Base-by-base conservation (phyloP, 1,140 invertebrate genomes). In the Meloidogyne floridensis region DNA sequence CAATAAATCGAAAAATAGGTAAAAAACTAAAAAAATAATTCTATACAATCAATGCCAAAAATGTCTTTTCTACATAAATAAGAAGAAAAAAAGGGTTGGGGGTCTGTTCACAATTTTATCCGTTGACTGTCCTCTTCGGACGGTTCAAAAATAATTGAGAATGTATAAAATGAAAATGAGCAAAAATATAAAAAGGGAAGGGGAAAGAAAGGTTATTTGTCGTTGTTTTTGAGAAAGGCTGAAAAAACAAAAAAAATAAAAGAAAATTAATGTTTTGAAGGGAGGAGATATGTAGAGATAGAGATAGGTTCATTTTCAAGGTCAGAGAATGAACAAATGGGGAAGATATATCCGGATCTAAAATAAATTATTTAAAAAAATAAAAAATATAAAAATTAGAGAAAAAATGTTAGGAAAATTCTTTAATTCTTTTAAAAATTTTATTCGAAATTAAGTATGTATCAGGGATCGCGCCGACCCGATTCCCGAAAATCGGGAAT, bases 151-250 rank as follows among this genome's bases (percentile, higher is more conserved):
- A 65, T n/a, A 65, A n/a, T 65, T 65, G 15, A n/a, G 15, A 65
- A n/a, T 3, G 13, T 15, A 47, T 53, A n/a, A 53, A 43, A 47
- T 47, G 47, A 47, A 47, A 47, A 8, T 47, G 75, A n/a, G 51
- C 43, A 43, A 76, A 76, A 15, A 54, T 7, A 72, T 51, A 72
- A 79, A 79, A 79, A 79, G 15, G 5, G 8, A n/a, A 15, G 51
- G 51, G 42, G 42, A 69, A 15, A 15, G 51, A 13, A 43, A 47
- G 6, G 51, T 7, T 13, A 15, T 77, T 77, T 43, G 15, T 76
- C 75, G 65, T 59, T 74, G 43, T 54, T 65, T 65, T 65, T 65
- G n/a, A n/a, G 47, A 47, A 47, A 47, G 47, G 47, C 47, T 47
- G 47, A 47, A 65, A 65, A 65, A 65, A 65, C n/a, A 65, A n/a